Conservation (phyloP, 2,888 invertebrate species). For the Lydus trimaculatus region DNA sequence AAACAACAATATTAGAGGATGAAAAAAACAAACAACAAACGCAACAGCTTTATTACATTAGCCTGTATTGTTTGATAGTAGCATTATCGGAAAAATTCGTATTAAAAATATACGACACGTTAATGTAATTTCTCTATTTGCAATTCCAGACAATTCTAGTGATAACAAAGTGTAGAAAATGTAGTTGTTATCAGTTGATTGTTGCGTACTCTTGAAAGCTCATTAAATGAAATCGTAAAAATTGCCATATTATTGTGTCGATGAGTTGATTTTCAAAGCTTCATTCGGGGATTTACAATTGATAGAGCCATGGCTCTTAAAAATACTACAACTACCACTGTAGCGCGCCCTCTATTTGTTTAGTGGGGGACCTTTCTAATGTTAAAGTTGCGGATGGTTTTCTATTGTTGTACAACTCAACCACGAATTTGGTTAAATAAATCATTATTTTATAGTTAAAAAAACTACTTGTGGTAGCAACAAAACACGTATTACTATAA, state of each 20-base stretch:
- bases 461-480: background rate
- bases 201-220: background rate
- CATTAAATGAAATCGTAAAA: background rate
- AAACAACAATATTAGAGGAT: background rate
- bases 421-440: background rate
- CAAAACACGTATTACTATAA: background rate
- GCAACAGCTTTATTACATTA: conserved; percentile 4
- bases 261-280: background rate
- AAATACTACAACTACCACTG: too few relatives aligned
- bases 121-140: background rate
- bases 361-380: too few relatives aligned
- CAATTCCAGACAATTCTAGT: background rate
- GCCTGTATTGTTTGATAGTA: background rate
- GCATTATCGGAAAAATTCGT: background rate
- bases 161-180: background rate
- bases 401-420: background rate
- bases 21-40: background rate
- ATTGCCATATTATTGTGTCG: background rate
- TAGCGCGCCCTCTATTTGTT: too few relatives aligned
- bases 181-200: background rate
- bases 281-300: too few relatives aligned
- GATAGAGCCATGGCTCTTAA: too few relatives aligned
- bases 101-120: background rate
- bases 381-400: too few relatives aligned
- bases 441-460: background rate